phyloP scores from a whole-genome alignment of 2,888 invertebrate species.

The Apotomis capreana region DNA sequence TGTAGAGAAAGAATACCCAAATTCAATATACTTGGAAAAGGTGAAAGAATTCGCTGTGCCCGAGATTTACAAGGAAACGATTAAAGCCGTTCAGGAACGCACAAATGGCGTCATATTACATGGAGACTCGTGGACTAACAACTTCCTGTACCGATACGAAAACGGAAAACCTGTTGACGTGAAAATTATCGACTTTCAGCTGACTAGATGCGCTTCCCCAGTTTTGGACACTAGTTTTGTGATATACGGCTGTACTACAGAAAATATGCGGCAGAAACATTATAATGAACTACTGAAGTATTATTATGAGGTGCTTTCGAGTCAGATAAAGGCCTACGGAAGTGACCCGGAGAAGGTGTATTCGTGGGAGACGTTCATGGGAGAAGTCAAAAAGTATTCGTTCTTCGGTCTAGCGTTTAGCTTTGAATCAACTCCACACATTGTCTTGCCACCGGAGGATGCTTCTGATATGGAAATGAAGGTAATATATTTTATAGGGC shows the following conservation, averaged over 20 bases:
- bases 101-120: conserved; percentile 85
- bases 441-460: conserved; percentile 82
- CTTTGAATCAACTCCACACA: conserved; percentile 84
- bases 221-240: conserved; percentile 83
- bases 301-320: conserved; percentile 84
- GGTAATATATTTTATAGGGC: too few species aligned
- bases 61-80: conserved; percentile 77
- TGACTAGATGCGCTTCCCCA: conserved; percentile 83
- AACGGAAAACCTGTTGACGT: conserved; percentile 63
- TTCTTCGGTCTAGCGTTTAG: conserved; percentile 83
- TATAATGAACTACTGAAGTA: conserved; percentile 84
- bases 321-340: conserved; percentile 83
- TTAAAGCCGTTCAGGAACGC: conserved; percentile 65
- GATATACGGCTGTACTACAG: conserved; percentile 83
- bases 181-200: conserved; percentile 88
- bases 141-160: conserved; percentile 84
- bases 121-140: conserved; percentile 90
- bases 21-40: conserved; percentile 82
- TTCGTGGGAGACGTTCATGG: conserved; percentile 75
- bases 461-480: conserved; percentile 83
- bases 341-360: conserved; percentile 83
- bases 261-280: conserved; percentile 80
- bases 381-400: conserved; percentile 82
- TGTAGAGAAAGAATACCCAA: conserved; percentile 85
- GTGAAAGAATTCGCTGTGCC: conserved; percentile 80